These are phyloP conservation scores for Ochropleura plecta DNA, from an alignment of 2,888 invertebrate species.

Conservation along the genomic window DNA sequence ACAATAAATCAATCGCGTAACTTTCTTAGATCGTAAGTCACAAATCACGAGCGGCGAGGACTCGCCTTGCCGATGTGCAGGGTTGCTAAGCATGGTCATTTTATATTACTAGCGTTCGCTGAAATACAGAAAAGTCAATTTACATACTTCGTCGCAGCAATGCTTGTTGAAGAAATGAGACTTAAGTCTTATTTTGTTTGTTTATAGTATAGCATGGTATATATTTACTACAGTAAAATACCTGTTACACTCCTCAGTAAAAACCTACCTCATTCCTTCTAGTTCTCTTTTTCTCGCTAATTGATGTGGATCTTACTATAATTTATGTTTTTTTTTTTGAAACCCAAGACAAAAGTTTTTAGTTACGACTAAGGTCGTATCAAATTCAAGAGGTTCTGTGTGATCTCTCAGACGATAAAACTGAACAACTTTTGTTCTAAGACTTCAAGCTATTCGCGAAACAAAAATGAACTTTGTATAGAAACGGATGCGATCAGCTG, in stretches of 20 bases:
- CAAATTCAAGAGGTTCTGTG: too few species aligned
- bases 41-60: conserved; percentile 66
- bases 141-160: background rate
- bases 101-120: too few species aligned
- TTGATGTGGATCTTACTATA: background rate
- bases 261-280: background rate
- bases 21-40: conserved; percentile 71
- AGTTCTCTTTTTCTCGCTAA: background rate
- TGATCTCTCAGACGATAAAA: too few species aligned
- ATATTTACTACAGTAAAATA: too few species aligned
- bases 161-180: background rate
- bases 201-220: too few species aligned
- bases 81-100: conserved; percentile 27
- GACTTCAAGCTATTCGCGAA: too few species aligned
- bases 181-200: background rate
- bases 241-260: background rate
- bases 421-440: too few species aligned
- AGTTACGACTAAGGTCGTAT: background rate
- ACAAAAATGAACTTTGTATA: too few species aligned
- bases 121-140: background rate
- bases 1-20: conserved; percentile 72
- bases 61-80: conserved; percentile 54
- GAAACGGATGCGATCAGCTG: too few species aligned
- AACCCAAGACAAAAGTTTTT: background rate
- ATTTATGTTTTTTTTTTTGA: background rate